Evolutionary conservation across 1,140 invertebrate species (phyloP).

Genomic region (Adoxophyes honmai): DNA sequence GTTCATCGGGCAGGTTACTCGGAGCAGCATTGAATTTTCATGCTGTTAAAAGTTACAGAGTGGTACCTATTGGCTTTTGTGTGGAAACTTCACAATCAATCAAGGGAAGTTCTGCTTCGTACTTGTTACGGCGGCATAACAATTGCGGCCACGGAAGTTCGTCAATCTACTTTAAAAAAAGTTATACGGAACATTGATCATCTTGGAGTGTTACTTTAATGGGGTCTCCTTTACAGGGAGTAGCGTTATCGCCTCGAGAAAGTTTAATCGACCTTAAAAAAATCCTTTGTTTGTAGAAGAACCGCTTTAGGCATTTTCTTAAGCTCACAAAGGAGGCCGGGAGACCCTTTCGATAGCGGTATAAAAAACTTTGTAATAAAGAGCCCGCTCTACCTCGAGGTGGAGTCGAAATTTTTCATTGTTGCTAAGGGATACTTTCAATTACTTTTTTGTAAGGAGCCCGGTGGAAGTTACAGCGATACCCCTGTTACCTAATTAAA

Average conservation of each 20-base stretch:
- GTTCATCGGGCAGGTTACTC: too few relatives aligned
- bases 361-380: slow-evolving; percentile 23
- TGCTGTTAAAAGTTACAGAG: too few relatives aligned
- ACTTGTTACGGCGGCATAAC: not conserved
- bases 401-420: slow-evolving; percentile 35
- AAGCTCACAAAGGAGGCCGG: slow-evolving; percentile 21
- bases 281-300: slow-evolving; percentile 49
- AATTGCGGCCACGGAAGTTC: not conserved
- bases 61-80: too few relatives aligned
- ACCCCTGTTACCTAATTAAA: slow-evolving; percentile 6
- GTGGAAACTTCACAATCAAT: not conserved
- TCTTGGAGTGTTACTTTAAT: slow-evolving; percentile 1
- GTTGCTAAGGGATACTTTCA: slow-evolving; percentile 39
- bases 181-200: slow-evolving; percentile 11
- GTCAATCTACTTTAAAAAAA: not conserved
- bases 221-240: slow-evolving; percentile 5
- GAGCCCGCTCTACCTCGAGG: slow-evolving; percentile 2
- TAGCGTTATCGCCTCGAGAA: slow-evolving; percentile 40
- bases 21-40: too few relatives aligned
- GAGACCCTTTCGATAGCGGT: slow-evolving; percentile 23
- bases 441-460: slow-evolving; percentile 24
- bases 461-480: slow-evolving; percentile 2
- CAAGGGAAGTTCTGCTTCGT: not conserved
- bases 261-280: slow-evolving; percentile 61
- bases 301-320: slow-evolving; percentile 28